phyloP scores from a whole-genome alignment of 1,140 invertebrate species.

The Nephila pilipes region DNA sequence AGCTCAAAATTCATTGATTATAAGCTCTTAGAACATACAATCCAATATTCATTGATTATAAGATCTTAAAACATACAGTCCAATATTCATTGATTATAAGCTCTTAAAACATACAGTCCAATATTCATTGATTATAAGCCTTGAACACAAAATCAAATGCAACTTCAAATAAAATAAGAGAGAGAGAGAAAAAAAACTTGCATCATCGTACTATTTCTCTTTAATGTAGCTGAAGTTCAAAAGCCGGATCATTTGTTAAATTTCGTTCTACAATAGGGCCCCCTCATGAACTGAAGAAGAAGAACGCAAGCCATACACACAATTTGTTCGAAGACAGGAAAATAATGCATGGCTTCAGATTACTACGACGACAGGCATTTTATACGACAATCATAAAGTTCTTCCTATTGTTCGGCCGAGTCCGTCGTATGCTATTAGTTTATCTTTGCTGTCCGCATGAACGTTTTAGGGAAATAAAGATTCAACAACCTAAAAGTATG shows the following conservation, averaged over 20 bases:
- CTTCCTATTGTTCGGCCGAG: constrained; percentile 7
- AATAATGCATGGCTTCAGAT: constrained; percentile 11
- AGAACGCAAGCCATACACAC: constrained; percentile 5
- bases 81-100: too few relatives aligned
- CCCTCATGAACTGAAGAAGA: background rate
- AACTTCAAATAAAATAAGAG: too few relatives aligned
- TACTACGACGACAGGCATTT: constrained; percentile 13
- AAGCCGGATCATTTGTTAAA: constrained; percentile 18
- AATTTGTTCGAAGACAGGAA: constrained; percentile 22
- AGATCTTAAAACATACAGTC: too few relatives aligned
- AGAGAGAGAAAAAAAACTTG: background rate
- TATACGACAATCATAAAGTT: constrained; percentile 24
- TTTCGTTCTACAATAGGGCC: background rate
- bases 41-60: too few relatives aligned
- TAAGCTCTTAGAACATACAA: too few relatives aligned
- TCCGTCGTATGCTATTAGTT: constrained; percentile 7
- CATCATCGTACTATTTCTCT: background rate
- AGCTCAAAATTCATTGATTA: too few relatives aligned
- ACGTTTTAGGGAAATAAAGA: constrained; percentile 27
- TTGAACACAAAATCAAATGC: too few relatives aligned
- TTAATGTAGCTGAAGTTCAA: background rate
- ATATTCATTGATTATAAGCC: too few relatives aligned
- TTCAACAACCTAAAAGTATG: constrained; percentile 5
- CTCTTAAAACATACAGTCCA: too few relatives aligned
- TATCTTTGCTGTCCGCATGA: constrained; percentile 29